These are phyloP conservation scores for Paracyclopina nana DNA, from an alignment of 1,140 invertebrate genomes.

Conservation along the genomic window DNA sequence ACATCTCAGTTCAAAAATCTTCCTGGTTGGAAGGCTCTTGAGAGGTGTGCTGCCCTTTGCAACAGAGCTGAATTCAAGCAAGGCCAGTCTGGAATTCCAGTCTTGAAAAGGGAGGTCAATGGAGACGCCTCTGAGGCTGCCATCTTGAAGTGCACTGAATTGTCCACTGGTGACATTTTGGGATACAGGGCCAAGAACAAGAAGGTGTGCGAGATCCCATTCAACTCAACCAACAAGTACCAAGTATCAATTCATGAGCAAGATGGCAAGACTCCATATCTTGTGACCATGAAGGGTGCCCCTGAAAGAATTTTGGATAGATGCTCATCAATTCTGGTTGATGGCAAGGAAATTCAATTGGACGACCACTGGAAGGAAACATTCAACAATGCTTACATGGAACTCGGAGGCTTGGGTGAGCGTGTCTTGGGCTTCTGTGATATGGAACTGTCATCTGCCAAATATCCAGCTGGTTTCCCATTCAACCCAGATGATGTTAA, in stretches of 20 bases:
- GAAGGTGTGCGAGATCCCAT: slow-evolving; percentile 94
- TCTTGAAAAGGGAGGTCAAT: slow-evolving; percentile 62
- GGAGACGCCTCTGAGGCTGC: slow-evolving; percentile 87
- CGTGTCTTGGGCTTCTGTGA: slow-evolving; percentile 58
- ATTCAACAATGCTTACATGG: slow-evolving; percentile 95
- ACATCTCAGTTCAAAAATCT: slow-evolving; percentile 81
- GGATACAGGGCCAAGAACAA: slow-evolving; percentile 69
- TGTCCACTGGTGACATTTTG: slow-evolving; percentile 76
- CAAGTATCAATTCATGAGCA: slow-evolving; percentile 87
- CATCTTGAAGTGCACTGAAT: slow-evolving; percentile 86
- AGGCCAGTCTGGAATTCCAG: slow-evolving; percentile 71
- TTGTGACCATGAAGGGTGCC: slow-evolving; percentile 99
- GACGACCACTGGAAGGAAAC: slow-evolving; percentile 94
- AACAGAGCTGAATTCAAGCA: slow-evolving; percentile 93
- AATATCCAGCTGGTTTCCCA: slow-evolving; percentile 29
- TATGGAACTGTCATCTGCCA: slow-evolving; percentile 27
- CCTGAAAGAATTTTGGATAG: slow-evolving; percentile 93
- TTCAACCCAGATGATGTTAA: slow-evolving; percentile 45
- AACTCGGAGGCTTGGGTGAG: slow-evolving; percentile 92
- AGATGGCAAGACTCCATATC: slow-evolving; percentile 68
- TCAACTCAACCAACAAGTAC: slow-evolving; percentile 99
- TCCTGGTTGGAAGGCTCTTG: slow-evolving; percentile 74
- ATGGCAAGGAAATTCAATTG: slow-evolving; percentile 80
- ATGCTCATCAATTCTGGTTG: slow-evolving; percentile 85
- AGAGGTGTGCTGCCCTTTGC: slow-evolving; percentile 79